Percentiles rank a stretch among this genome's conserved stretches.
Conservation (phyloP, 1,140 invertebrate genomes). For the Scaptomyza hsui region DNA sequence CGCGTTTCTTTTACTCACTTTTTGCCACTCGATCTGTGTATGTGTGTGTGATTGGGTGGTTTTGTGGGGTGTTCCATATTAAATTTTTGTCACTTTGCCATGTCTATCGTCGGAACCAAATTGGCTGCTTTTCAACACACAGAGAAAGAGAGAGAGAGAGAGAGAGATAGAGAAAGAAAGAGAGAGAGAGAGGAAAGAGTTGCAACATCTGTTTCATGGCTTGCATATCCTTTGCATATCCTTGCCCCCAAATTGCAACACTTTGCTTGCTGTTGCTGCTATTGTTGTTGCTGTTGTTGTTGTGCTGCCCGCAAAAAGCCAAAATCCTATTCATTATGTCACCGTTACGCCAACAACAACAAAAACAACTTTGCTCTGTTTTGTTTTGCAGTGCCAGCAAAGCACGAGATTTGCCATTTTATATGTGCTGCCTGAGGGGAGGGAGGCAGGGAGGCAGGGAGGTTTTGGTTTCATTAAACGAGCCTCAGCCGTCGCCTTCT, state of each 20-base stretch:
- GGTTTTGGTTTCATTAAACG: constrained; percentile 56
- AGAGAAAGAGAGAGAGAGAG: too few relatives aligned
- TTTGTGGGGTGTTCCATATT: constrained; percentile 59
- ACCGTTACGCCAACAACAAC: constrained; percentile 49
- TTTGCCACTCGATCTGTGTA: background rate
- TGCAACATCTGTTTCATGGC: constrained; percentile 82
- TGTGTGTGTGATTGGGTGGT: constrained; percentile 9
- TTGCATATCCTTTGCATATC: constrained; percentile 76
- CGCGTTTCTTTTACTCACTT: constrained; percentile 56
- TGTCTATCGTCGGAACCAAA: constrained; percentile 75
- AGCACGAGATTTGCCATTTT: constrained; percentile 42
- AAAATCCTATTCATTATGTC: constrained; percentile 81
- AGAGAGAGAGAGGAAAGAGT: constrained; percentile 23
- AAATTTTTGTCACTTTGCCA: constrained; percentile 83
- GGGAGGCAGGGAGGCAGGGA: background rate
- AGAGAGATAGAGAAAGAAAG: too few relatives aligned
- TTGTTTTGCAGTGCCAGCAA: constrained; percentile 19
- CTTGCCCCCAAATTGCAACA: constrained; percentile 68
- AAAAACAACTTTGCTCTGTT: constrained; percentile 26
- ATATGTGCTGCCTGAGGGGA: constrained; percentile 22
- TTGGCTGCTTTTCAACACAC: constrained; percentile 83
- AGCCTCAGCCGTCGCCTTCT: constrained; percentile 50
- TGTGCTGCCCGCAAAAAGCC: constrained; percentile 64
- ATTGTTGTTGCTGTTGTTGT: constrained; percentile 28
- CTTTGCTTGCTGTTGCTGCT: background rate